Evolutionary conservation across 1,140 invertebrate species (phyloP), one percentile per base, ranked within the genome.

Genomic region (Meloidogyne exigua): DNA sequence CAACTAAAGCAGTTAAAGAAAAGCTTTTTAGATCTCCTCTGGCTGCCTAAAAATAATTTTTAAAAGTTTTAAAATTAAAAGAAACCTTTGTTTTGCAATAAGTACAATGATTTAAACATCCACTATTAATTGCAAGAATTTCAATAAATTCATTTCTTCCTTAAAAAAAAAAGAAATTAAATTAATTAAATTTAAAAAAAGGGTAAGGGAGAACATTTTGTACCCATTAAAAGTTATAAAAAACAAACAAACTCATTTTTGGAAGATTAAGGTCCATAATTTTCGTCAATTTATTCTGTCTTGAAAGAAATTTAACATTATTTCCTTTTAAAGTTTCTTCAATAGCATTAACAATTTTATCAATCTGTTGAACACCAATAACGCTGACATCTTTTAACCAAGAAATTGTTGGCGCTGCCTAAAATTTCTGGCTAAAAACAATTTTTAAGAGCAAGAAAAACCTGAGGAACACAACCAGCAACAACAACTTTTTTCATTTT

Each of bases 51-150:
- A 73, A 72, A 62, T 32, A 96, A 36, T n/a, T 18, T 32, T 15
- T 28, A 66, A 26, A 66, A n/a, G 1, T n/a, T 15, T 36, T 18
- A 44, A 32, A 21, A 4, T 23, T 21, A 66, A 66, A 66, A 26
- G 12, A 66, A 49, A 76, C 94, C 88, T 98, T 98, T 0, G 96
- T 99, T 88, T 98, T 98, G 85, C 96, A 98, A 87, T 98, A 99
- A 0, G 96, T 98, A 87, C 96, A 99, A 82, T 97, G 93, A 89
- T 99, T 99, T 5, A 99, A 88, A 87, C 96, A 99, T 0, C 95
- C 96, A 2, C 95, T 97, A 88, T 95, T 98, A 18, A 99, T 96
- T 0, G 96, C 92, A 79, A 99, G 96, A 70, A 99, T 98, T 90
- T 99, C 96, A 79, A 99, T 93, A 0, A 98, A 89, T 5, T 94